Conservation (phyloP, 2,888 invertebrate genomes). For the Drosophila limbata region DNA sequence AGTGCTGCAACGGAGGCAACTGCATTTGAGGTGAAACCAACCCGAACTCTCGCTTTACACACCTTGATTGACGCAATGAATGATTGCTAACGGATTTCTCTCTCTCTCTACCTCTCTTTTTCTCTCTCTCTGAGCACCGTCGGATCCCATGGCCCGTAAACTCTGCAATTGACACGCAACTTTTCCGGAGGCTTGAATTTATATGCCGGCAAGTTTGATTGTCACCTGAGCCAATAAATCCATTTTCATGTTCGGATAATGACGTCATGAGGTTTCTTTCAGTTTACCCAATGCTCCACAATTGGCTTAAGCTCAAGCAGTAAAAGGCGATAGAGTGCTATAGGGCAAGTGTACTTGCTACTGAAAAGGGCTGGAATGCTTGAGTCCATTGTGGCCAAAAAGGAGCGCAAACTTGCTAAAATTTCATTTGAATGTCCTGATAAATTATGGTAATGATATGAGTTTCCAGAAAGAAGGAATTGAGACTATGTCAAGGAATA, state of each 20-base stretch:
- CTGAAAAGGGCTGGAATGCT: neutral
- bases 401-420: neutral
- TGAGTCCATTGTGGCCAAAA: neutral
- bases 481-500: neutral
- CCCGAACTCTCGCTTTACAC: slow-evolving; percentile 37
- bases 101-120: neutral
- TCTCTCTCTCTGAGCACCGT: neutral
- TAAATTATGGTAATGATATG: neutral
- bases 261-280: slow-evolving; percentile 11
- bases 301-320: slow-evolving; percentile 4
- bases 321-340: slow-evolving; percentile 6
- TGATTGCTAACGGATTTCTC: slow-evolving; percentile 55
- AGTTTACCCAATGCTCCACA: slow-evolving; percentile 1
- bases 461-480: neutral
- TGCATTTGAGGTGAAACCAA: slow-evolving; percentile 52
- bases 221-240: slow-evolving; percentile 39
- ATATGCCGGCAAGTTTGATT: slow-evolving; percentile 36
- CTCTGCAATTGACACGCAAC: slow-evolving; percentile 33
- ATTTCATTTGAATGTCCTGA: neutral
- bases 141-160: slow-evolving; percentile 23
- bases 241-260: slow-evolving; percentile 7
- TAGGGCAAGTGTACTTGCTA: neutral
- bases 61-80: slow-evolving; percentile 75
- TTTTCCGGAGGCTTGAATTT: slow-evolving; percentile 37
- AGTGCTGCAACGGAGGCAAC: slow-evolving; percentile 40